Base-by-base conservation (phyloP, 2,888 invertebrate genomes). In the Lottia scabra region DNA sequence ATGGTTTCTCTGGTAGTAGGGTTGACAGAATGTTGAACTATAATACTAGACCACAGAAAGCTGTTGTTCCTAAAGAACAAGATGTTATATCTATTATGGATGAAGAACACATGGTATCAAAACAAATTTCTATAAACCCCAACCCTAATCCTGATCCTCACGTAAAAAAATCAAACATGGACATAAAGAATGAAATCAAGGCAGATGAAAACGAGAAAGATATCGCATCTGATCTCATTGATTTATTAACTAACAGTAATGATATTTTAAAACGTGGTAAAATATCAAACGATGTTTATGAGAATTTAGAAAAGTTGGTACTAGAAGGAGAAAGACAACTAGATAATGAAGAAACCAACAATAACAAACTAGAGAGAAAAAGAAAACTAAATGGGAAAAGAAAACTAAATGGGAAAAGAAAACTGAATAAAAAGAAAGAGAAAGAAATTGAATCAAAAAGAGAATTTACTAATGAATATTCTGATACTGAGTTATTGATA, bases 51-150 rank as follows among this genome's bases (percentile, higher is more conserved):
- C 30, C 23, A 30, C 71, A 72, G 43, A 67, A 48, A 43, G 68
- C 84, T 27, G 69, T 62, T 16, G 62, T 67, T 3, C 79, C 83
- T 10, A 73, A 71, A 15, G 26, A 64, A 16, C 67, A 69, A 23
- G 68, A 74, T 2, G 67, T 82, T n/a, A 44, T 69, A 16, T 65
- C 72, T 15, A 76, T 80, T 19, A 80, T 80, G 75, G 38, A 72
- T 10, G 38, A 70, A 30, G 84, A 85, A 68, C 70, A 74, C 13
- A 68, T 74, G 27, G 38, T 65, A 15, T 78, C 83, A 6, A 73
- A 72, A 63, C 46, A 73, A 23, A 70, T 83, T 0, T 66, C 67
- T 15, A 71, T 84, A 4, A 81, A 82, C 63, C 65, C 79, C 56
- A 19, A 56, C 19, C 23, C 8, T 23, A 56, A 19, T 2, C 13